Base-by-base conservation (phyloP, 2,888 invertebrate species). In the Campoplex capitator region DNA sequence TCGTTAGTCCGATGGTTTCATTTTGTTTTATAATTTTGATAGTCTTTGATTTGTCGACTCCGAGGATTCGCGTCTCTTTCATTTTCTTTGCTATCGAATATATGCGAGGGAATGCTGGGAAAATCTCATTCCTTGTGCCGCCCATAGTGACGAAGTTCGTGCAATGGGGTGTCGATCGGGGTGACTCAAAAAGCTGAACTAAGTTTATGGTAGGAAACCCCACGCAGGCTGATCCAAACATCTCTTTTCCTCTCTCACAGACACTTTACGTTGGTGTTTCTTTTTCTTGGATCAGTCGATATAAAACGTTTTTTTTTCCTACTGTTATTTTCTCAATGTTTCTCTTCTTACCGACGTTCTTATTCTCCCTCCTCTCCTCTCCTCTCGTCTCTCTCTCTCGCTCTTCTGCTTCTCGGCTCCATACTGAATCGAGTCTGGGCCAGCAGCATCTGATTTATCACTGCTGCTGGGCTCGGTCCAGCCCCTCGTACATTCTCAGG, bases 81-180 rank as follows among this genome's bases (percentile, higher is more conserved):
- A 71, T 76, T 76, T 84, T 77, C 71, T 83, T 23, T 28, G n/a
- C 7, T 18, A 68, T 67, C 67, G 35, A 13, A 38, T 38, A 6
- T 54, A 42, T 32, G 13, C 32, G 62, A 62, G 62, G 45, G 70
- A 56, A 23, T 23, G 23, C 48, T 48, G 78, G 77, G 67, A 76
- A 78, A 86, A 77, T 62, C 88, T 85, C 86, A 70, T 84, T 85
- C 74, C 54, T 48, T 76, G 71, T 68, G 84, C 83, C 88, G 54
- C 82, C 70, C 75, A 78, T 76, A 54, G 87, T 83, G 88, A 89
- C 84, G 88, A 88, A 87, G 88, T 85, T 87, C 88, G 88, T 87
- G 89, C 92, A 92, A 93, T 92, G 92, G 92, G 91, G 92, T 93
- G 92, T 91, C 92, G 91, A 93, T 92, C 91, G 90, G 89, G 89